Percentiles rank a stretch among this genome's conserved stretches.
Conservation (phyloP, 2,113 vertebrate species). For the Cervus canadensis region DNA sequence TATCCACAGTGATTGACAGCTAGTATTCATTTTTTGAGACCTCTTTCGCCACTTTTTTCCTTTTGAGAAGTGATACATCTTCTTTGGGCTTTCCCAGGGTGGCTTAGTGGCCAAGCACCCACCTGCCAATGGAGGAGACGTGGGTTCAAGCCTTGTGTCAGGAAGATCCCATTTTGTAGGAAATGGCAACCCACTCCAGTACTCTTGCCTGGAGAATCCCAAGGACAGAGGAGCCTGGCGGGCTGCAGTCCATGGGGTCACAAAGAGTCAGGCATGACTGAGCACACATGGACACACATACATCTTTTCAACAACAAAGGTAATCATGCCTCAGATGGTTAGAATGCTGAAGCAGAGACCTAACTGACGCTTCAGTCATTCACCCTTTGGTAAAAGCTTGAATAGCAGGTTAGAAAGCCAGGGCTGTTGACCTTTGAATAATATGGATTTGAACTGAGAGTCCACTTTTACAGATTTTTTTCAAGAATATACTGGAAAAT, state of each 20-base stretch:
- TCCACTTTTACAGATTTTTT: neutral
- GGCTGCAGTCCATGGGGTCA: neutral
- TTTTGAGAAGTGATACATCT: neutral
- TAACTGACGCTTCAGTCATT: no score
- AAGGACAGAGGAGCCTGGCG: neutral
- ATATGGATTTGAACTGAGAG: neutral
- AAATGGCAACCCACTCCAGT: neutral
- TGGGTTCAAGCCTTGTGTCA: neutral
- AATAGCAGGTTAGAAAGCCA: neutral
- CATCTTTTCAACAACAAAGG: neutral
- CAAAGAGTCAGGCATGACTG: neutral
- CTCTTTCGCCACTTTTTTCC: neutral
- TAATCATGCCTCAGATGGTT: neutral
- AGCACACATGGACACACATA: neutral
- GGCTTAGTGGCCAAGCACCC: neutral
- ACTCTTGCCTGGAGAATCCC: neutral
- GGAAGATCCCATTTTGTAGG: neutral
- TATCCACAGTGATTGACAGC: neutral
- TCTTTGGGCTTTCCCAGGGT: neutral
- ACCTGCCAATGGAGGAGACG: rapidly evolving
- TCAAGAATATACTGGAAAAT: neutral
- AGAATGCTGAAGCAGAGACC: neutral
- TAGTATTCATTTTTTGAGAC: neutral
- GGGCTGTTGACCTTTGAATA: neutral
- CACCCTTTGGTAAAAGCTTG: neutral